Base-by-base conservation (phyloP, 2,113 vertebrate species). In the Gasterosteus nipponicus region DNA sequence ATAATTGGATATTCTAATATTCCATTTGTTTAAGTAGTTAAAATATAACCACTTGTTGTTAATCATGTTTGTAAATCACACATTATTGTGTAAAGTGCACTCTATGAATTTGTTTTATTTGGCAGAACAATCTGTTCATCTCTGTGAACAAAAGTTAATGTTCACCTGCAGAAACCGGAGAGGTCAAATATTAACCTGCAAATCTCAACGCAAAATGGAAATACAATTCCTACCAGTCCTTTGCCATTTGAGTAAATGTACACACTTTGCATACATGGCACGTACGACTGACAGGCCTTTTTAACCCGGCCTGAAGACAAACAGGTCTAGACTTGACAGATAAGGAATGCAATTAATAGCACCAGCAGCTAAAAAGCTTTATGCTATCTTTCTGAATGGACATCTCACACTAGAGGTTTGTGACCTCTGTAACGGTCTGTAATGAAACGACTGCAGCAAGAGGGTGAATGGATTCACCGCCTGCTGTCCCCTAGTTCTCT, bases 301-400 rank as follows among this genome's bases (percentile, higher is more conserved):
- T 39, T 12, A 56, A 56, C 19, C 8, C 33, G 67, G 80, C 62
- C 64, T 59, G 6, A 80, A 62, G 60, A 80, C 38, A 56, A 49
- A 64, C 85, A 39, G 61, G 86, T 85, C 81, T 10, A 39, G 81
- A 79, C 85, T 58, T 53, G 81, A 85, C 62, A 59, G 38, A 47
- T 47, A 31, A 77, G 74, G 78, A 89, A 89, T 80, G 77, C 29
- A 18, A 63, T 49, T 29, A 49, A 54, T 29, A 59, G 64, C 75
- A 74, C 41, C 69, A 56, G 67, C 29, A 57, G 35, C 57, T 54
- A 31, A 6, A 71, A 66, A 68, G 14, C 16, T 22, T 38, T 26
- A 22, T 46, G 42, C n/a, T 26, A 39, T 62, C 19, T 26, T 3
- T 74, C 46, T 78, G 47, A 59, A 51, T 22, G 31, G 44, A 66